phyloP scores from a whole-genome alignment of 2,797 vertebrate species.

The Synaphobranchus kaupii region DNA sequence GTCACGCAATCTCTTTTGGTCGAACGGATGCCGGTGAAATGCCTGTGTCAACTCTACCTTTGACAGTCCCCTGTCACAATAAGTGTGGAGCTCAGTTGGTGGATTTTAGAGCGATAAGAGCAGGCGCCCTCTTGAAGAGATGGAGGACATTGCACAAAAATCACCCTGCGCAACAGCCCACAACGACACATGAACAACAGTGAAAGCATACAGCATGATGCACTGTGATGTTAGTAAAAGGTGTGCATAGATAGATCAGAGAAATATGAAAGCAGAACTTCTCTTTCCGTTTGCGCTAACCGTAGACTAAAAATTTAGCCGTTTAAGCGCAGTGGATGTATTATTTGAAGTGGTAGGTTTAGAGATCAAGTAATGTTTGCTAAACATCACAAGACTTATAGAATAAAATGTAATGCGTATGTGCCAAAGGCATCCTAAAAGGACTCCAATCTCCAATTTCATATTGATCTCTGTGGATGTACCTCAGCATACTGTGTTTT shows the following conservation, averaged over 20 bases:
- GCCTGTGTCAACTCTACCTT: neutral
- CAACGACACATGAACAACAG: neutral
- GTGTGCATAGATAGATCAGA: neutral
- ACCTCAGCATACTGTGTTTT: neutral
- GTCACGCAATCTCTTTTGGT: neutral
- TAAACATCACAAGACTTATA: neutral
- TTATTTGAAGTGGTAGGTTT: neutral
- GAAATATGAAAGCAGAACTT: neutral
- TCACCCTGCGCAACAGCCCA: neutral
- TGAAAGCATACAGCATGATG: neutral
- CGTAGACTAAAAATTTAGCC: neutral
- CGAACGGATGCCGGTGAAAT: neutral
- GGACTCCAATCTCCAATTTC: neutral
- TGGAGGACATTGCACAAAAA: neutral
- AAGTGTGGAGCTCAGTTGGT: neutral
- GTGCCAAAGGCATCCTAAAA: neutral
- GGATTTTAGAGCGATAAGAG: neutral
- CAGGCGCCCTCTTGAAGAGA: neutral
- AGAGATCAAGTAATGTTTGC: neutral
- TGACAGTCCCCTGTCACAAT: neutral
- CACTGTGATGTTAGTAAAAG: neutral
- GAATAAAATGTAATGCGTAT: neutral
- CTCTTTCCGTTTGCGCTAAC: neutral
- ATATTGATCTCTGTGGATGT: neutral
- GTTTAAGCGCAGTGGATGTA: neutral